These are phyloP conservation scores for Drosophila mauritiana DNA, from an alignment of 1,140 invertebrate genomes.

Conservation along the genomic window DNA sequence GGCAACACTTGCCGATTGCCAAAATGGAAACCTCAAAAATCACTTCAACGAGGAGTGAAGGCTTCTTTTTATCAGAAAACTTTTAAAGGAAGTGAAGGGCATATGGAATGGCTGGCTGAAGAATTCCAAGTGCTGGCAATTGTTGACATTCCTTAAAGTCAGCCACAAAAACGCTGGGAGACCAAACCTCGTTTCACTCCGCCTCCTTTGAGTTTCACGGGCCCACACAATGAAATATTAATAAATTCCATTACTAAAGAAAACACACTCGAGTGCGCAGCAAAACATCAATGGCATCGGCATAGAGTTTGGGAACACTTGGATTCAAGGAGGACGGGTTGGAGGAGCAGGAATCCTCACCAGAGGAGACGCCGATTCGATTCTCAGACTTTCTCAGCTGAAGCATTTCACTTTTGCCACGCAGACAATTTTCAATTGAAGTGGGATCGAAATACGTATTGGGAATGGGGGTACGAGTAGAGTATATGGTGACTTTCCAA, in stretches of 20 bases:
- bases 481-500: slow-evolving; percentile 49
- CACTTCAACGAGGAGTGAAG: slow-evolving; percentile 30
- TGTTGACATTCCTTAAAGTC: slow-evolving; percentile 72
- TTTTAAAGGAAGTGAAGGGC: slow-evolving; percentile 10
- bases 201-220: slow-evolving; percentile 11
- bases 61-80: slow-evolving; percentile 4
- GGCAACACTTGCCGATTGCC: slow-evolving; percentile 2
- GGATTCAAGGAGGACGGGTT: background rate
- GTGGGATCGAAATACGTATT: slow-evolving; percentile 46
- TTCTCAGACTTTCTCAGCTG: slow-evolving; percentile 40
- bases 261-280: slow-evolving; percentile 81
- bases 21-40: slow-evolving; percentile 43
- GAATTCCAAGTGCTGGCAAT: slow-evolving; percentile 64
- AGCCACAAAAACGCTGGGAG: slow-evolving; percentile 61
- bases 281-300: slow-evolving; percentile 74
- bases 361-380: slow-evolving; percentile 53
- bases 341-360: slow-evolving; percentile 43
- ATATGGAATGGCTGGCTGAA: slow-evolving; percentile 10
- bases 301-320: slow-evolving; percentile 24
- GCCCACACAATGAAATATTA: slow-evolving; percentile 80
- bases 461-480: background rate
- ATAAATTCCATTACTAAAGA: slow-evolving; percentile 82
- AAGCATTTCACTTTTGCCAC: slow-evolving; percentile 70
- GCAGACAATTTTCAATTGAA: slow-evolving; percentile 79
- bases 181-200: background rate